Percentiles rank a stretch among this genome's conserved stretches.
Evolutionary conservation across 2,113 vertebrate genomes (phyloP).

Genomic region (Cheilinus undulatus): DNA sequence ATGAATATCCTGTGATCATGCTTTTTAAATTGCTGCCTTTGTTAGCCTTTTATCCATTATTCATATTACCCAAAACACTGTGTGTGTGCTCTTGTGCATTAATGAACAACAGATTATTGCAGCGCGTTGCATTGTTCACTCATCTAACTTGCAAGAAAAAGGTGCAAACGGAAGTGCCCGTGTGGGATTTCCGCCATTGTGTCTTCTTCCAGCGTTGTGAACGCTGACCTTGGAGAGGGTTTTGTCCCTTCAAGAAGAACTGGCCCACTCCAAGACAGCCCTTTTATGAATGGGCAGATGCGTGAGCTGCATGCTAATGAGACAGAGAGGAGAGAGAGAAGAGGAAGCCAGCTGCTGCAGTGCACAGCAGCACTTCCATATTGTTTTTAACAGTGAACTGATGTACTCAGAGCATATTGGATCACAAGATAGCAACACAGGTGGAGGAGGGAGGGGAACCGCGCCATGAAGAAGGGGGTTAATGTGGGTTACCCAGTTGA

Average conservation of each 20-base stretch:
- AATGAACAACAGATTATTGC: conserved; percentile 18
- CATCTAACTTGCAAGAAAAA: neutral
- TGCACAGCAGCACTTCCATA: conserved; percentile 47
- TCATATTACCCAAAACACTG: conserved; percentile 8
- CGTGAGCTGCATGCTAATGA: conserved; percentile 70
- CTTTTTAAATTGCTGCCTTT: conserved; percentile 7
- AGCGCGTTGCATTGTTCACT: conserved; percentile 3
- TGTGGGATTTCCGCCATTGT: conserved; percentile 35
- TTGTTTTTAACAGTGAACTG: conserved; percentile 31
- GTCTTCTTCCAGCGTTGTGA: conserved; percentile 38
- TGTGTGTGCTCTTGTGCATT: conserved; percentile 1
- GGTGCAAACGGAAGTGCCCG: neutral
- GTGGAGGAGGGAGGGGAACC: neutral
- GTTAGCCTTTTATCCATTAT: conserved; percentile 29
- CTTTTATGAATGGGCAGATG: conserved; percentile 75
- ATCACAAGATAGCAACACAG: conserved; percentile 17
- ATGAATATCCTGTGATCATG: conserved; percentile 10
- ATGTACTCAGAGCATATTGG: conserved; percentile 15
- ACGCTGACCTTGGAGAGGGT: conserved; percentile 70
- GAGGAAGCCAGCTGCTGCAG: conserved; percentile 54
- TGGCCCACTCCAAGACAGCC: conserved; percentile 52
- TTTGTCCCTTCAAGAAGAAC: conserved; percentile 55
- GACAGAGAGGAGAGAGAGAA: conserved; percentile 3
- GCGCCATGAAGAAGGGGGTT: conserved; percentile 27
- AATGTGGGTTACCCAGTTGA: conserved; percentile 35